Conservation (phyloP, 2,113 vertebrate genomes). For the Misgurnus anguillicaudatus region DNA sequence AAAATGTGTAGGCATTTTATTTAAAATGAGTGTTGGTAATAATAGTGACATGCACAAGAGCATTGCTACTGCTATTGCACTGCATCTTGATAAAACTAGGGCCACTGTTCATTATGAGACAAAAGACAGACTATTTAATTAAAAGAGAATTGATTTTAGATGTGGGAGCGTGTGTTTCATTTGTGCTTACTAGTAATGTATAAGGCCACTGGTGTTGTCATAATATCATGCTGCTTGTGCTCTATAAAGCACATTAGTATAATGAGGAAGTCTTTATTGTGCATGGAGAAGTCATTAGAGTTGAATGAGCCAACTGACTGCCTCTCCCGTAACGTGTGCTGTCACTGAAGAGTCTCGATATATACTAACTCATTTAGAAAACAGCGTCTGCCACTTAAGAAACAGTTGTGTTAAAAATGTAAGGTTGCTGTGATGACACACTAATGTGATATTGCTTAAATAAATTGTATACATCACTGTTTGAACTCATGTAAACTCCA, state of each 20-base stretch:
- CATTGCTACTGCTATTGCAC: neutral
- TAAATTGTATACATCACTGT: neutral
- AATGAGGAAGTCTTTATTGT: slow-evolving; percentile 36
- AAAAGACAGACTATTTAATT: slow-evolving; percentile 34
- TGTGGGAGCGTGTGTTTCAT: slow-evolving; percentile 30
- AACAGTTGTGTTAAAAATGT: neutral
- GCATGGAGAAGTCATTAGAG: slow-evolving; percentile 40
- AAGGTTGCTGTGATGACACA: no score
- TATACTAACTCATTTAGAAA: slow-evolving; percentile 13
- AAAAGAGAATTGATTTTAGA: slow-evolving; percentile 47
- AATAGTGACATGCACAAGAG: neutral
- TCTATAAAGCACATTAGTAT: slow-evolving; percentile 46
- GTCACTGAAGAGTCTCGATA: slow-evolving; percentile 23
- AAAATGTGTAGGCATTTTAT: no score
- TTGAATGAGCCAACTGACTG: slow-evolving; percentile 30
- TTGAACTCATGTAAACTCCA: neutral
- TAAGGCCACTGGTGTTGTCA: slow-evolving; percentile 30
- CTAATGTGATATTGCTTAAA: neutral
- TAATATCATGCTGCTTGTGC: slow-evolving; percentile 44
- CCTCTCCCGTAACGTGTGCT: slow-evolving; percentile 28
- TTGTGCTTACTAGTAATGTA: slow-evolving; percentile 13
- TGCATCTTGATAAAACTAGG: slow-evolving; percentile 1
- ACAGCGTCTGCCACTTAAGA: neutral
- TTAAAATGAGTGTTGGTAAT: no score
- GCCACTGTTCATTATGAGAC: slow-evolving; percentile 13